phyloP scores from a whole-genome alignment of 2,113 vertebrate species.

The Marmota monax region DNA sequence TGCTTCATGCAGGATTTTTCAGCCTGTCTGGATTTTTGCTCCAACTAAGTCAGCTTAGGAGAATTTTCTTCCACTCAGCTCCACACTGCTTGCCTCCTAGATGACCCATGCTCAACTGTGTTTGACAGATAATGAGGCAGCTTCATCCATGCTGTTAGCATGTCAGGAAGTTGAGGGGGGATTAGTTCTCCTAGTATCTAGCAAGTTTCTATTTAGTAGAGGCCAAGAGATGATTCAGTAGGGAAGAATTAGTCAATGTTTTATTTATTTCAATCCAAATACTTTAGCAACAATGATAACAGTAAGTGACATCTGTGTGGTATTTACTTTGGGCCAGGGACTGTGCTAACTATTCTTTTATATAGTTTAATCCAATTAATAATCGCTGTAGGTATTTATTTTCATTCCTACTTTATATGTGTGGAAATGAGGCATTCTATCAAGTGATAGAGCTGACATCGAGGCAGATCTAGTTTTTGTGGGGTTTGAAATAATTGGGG shows the following conservation, averaged over 20 bases:
- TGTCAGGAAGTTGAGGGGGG: neutral
- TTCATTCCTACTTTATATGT: neutral
- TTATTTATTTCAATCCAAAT: neutral
- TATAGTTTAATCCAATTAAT: neutral
- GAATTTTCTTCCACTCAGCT: neutral
- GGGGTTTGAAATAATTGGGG: neutral
- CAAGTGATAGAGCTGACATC: neutral
- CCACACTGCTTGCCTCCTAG: accelerated
- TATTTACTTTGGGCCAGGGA: neutral
- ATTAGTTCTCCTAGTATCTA: neutral
- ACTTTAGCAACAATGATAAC: neutral
- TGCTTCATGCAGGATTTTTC: neutral
- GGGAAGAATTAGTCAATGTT: neutral
- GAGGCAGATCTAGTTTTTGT: neutral
- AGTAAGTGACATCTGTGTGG: neutral
- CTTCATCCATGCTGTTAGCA: accelerated
- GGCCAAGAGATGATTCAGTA: neutral
- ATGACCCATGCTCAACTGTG: accelerated
- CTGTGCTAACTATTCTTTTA: neutral
- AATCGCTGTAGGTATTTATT: neutral
- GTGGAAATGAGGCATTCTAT: neutral
- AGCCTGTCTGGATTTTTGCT: neutral
- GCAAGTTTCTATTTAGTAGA: neutral
- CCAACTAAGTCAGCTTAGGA: neutral
- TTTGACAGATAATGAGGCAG: accelerated